These are phyloP conservation scores for Drosophila suboccidentalis DNA, from an alignment of 2,888 invertebrate species.

Conservation along the genomic window DNA sequence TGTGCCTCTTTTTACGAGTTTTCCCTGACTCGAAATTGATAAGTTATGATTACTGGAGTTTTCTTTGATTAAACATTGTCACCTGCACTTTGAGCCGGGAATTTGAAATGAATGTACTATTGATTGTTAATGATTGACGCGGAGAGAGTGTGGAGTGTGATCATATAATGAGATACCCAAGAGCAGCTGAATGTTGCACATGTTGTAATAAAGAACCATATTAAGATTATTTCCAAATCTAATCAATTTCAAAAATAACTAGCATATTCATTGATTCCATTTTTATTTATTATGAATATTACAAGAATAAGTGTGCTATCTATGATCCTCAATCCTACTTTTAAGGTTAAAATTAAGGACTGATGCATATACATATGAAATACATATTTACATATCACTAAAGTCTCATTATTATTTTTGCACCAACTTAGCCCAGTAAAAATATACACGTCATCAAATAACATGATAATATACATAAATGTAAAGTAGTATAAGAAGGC, in stretches of 20 bases:
- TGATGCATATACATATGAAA: too few species aligned
- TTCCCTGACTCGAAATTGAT: conserved; percentile 57
- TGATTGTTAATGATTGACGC: conserved; percentile 58
- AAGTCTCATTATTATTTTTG: too few species aligned
- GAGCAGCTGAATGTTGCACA: conserved; percentile 58
- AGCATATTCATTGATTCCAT: not conserved
- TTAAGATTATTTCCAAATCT: conserved; percentile 1
- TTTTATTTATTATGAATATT: not conserved
- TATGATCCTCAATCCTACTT: not conserved
- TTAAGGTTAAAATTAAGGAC: too few species aligned
- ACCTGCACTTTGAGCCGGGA: conserved; percentile 53
- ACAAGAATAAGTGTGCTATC: not conserved
- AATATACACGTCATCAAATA: too few species aligned
- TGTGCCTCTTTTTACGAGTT: conserved; percentile 32
- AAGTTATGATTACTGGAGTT: conserved; percentile 71
- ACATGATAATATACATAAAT: too few species aligned
- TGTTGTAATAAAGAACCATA: conserved; percentile 25
- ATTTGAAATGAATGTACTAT: conserved; percentile 45
- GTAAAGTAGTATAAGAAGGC: too few species aligned
- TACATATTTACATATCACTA: too few species aligned
- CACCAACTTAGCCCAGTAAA: too few species aligned
- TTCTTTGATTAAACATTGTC: conserved; percentile 63
- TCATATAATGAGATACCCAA: conserved; percentile 10
- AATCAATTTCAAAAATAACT: not conserved
- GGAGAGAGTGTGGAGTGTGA: conserved; percentile 4